Percentiles rank a stretch among this genome's conserved stretches.
Conservation (phyloP, 2,113 vertebrate species). For the Petromus typicus region DNA sequence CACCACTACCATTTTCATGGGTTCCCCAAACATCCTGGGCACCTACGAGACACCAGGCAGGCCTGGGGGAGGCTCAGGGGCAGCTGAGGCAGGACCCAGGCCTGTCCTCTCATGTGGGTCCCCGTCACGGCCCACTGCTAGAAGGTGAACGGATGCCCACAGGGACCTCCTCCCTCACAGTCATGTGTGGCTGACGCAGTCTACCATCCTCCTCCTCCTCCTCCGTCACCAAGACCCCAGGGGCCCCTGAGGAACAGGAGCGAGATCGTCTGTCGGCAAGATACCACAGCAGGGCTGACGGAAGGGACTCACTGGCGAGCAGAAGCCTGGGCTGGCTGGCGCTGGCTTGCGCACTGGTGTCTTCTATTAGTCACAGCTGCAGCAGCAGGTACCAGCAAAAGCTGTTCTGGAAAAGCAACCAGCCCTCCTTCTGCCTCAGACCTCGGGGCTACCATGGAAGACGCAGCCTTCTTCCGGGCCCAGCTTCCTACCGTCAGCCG, state of each 20-base stretch:
- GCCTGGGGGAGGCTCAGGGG: no score
- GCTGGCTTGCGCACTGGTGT: neutral
- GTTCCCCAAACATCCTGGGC: neutral
- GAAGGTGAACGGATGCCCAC: neutral
- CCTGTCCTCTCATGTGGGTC: fast-evolving
- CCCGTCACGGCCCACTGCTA: neutral
- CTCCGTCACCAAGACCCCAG: neutral
- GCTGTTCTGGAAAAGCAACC: neutral
- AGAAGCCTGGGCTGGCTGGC: neutral
- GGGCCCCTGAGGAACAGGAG: neutral
- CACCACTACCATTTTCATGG: neutral
- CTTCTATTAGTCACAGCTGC: neutral
- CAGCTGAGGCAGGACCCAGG: neutral
- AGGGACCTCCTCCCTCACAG: neutral
- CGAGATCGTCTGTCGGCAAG: neutral
- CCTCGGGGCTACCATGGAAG: neutral
- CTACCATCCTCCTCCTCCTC: fast-evolving
- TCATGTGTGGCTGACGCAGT: neutral
- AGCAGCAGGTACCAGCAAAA: neutral
- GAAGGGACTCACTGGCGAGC: neutral
- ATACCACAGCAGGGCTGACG: neutral
- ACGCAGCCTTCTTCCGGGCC: neutral
- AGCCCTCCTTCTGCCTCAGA: neutral
- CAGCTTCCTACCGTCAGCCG: neutral
- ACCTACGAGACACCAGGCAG: no score